Conservation (phyloP, 2,888 invertebrate species). For the Parnassius smintheus region DNA sequence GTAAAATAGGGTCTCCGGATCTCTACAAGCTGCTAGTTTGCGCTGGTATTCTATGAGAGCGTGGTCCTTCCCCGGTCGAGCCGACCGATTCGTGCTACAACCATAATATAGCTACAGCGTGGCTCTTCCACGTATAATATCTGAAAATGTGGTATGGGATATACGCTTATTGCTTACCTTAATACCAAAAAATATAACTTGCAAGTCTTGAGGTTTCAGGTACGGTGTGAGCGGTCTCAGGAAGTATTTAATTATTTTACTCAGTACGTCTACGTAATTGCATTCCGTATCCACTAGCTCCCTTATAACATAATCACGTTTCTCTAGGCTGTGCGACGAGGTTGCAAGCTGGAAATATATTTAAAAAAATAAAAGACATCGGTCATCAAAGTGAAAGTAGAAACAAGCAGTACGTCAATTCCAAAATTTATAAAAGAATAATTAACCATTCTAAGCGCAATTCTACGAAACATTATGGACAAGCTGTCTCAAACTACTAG, state of each 20-base stretch:
- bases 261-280: conserved; percentile 96
- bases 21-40: too few relatives aligned
- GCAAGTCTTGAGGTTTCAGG: conserved; percentile 87
- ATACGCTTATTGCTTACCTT: conserved; percentile 84
- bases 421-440: conserved; percentile 24
- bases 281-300: conserved; percentile 98
- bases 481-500: conserved; percentile 38
- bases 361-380: conserved; percentile 15
- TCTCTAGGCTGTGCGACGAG: conserved; percentile 85
- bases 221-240: conserved; percentile 87
- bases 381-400: conserved; percentile 8
- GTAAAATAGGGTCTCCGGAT: too few relatives aligned
- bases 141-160: too few relatives aligned
- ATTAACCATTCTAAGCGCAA: conserved; percentile 40
- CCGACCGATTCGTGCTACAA: too few relatives aligned
- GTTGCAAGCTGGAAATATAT: conserved; percentile 62
- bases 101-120: too few relatives aligned
- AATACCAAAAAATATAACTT: conserved; percentile 93
- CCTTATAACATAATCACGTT: conserved; percentile 94
- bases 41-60: too few relatives aligned
- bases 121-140: too few relatives aligned
- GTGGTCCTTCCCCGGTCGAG: too few relatives aligned
- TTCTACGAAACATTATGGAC: conserved; percentile 35
- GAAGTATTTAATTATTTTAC: conserved; percentile 90
- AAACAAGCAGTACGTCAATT: conserved; percentile 22